Evolutionary conservation across 2,113 vertebrate species (phyloP).

Genomic region (Campylomormyrus numenius): DNA sequence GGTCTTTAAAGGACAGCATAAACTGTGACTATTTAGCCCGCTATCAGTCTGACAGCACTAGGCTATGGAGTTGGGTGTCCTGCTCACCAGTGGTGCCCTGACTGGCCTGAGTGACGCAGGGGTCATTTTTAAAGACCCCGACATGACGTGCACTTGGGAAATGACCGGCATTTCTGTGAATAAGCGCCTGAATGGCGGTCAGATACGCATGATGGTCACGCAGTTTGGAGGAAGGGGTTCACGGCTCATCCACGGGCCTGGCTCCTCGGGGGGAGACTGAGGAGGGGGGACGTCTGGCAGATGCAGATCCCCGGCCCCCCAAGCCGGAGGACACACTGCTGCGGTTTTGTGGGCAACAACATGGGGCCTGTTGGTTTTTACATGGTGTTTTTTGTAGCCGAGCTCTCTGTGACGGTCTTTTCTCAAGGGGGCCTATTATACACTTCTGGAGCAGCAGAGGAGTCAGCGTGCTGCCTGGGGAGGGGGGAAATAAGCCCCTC

Average conservation of each 20-base stretch:
- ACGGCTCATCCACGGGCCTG: background rate
- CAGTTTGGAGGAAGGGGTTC: background rate
- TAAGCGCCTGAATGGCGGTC: background rate
- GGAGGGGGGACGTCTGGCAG: background rate
- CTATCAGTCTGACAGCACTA: background rate
- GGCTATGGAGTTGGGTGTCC: background rate
- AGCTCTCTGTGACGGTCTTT: slow-evolving; percentile 47
- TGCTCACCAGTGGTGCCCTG: background rate
- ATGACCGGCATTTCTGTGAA: background rate
- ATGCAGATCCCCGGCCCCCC: background rate
- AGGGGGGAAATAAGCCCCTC: slow-evolving; percentile 49
- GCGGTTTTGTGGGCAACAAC: slow-evolving; percentile 51
- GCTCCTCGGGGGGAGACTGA: background rate
- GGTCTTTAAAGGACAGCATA: background rate
- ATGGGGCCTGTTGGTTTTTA: slow-evolving; percentile 54
- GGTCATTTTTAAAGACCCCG: background rate
- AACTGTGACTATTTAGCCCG: background rate
- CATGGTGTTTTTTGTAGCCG: slow-evolving; percentile 41
- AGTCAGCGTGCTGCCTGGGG: slow-evolving; percentile 50
- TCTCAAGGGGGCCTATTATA: slow-evolving; percentile 70
- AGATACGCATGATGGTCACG: background rate
- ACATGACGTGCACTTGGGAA: too few relatives aligned
- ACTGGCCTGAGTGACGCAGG: background rate
- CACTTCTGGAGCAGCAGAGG: slow-evolving; percentile 60
- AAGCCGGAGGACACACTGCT: slow-evolving; percentile 52